Conservation (phyloP, 30 jellyfish, hydroid and myxozoan species). For the Morbakka virulenta region DNA sequence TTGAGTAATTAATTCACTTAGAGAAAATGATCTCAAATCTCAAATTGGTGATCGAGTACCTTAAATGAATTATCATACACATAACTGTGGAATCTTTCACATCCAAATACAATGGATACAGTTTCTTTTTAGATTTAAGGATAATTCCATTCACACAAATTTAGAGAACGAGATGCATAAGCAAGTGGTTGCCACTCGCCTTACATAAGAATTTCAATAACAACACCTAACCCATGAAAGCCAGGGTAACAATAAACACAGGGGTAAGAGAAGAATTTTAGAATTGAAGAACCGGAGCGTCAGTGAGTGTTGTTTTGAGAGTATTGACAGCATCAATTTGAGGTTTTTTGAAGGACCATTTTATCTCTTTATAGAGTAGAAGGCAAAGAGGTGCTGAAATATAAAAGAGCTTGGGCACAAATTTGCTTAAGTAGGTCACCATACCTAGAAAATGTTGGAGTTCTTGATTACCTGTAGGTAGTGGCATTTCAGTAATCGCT, state of each 20-base stretch:
- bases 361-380: constrained; percentile 31
- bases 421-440: background rate
- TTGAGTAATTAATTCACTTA: no score
- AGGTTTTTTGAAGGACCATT: constrained; percentile 30
- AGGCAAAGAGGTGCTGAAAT: no score
- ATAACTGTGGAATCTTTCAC: no score
- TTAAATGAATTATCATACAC: no score
- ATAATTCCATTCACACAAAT: no score
- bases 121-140: no score
- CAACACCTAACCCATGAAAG: no score
- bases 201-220: constrained; percentile 32
- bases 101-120: no score
- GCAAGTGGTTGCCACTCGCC: constrained; percentile 68
- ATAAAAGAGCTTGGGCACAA: background rate
- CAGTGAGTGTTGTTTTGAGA: constrained; percentile 28
- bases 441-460: background rate
- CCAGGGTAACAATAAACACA: no score
- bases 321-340: constrained; percentile 51
- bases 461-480: background rate
- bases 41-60: no score
- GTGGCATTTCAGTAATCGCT: background rate
- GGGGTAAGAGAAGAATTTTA: constrained; percentile 22
- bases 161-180: constrained; percentile 68
- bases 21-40: no score
- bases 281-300: constrained; percentile 31